phyloP scores from a whole-genome alignment of 2,888 invertebrate genomes.

The Lamellibrachia satsuma region DNA sequence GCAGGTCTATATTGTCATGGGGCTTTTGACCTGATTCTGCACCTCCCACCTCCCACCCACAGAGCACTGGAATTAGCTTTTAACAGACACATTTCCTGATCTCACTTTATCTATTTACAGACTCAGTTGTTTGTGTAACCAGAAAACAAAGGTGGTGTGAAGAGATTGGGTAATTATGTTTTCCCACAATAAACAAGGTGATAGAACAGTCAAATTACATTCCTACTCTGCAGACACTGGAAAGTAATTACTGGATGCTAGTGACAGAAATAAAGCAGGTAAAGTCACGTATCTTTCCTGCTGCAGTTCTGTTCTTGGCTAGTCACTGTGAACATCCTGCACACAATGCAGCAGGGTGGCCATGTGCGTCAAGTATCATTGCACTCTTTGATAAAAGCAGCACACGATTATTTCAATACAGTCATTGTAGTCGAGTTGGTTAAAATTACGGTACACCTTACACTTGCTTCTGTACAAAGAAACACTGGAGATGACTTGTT shows the following conservation, averaged over 20 bases:
- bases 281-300: neutral
- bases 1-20: neutral
- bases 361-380: neutral
- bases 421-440: neutral
- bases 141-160: neutral
- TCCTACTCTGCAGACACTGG: neutral
- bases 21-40: neutral
- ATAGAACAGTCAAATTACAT: neutral
- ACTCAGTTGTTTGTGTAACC: neutral
- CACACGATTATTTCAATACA: neutral
- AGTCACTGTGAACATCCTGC: neutral
- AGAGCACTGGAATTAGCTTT: neutral
- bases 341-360: neutral
- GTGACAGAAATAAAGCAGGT: neutral
- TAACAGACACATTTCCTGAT: neutral
- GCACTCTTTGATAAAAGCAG: neutral
- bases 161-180: neutral
- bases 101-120: neutral
- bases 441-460: neutral
- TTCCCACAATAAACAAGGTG: neutral
- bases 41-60: neutral
- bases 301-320: neutral
- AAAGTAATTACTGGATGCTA: neutral
- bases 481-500: slow-evolving; percentile 7
- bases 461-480: neutral